Conservation (phyloP, 2,888 invertebrate species). For the Harpalus rufipes region DNA sequence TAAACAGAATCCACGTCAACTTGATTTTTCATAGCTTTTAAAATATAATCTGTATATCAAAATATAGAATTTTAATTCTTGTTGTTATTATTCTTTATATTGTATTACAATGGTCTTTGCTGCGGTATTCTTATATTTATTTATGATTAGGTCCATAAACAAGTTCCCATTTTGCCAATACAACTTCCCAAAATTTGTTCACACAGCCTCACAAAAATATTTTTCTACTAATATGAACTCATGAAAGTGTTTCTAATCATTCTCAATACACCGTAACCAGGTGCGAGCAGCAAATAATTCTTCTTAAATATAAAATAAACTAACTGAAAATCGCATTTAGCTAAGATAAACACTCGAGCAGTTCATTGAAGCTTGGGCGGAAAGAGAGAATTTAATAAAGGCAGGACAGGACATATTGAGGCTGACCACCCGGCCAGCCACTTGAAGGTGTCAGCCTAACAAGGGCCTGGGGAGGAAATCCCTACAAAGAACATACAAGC, state of each 20-base stretch:
- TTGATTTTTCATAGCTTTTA: too few relatives aligned
- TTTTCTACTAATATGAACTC: slow-evolving; percentile 4
- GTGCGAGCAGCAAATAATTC: slow-evolving; percentile 37
- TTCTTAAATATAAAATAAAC: slow-evolving; percentile 38
- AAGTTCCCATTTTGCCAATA: background rate
- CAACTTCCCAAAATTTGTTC: slow-evolving; percentile 12
- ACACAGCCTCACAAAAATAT: slow-evolving; percentile 21
- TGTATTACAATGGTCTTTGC: too few relatives aligned
- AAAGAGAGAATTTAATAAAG: slow-evolving; percentile 45
- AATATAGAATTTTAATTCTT: too few relatives aligned
- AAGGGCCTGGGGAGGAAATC: slow-evolving; percentile 29
- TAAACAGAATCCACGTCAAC: too few relatives aligned
- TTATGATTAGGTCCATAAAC: background rate
- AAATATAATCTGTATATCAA: too few relatives aligned
- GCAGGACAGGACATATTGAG: background rate
- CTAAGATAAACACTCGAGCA: slow-evolving; percentile 54
- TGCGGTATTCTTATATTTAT: background rate
- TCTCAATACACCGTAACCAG: slow-evolving; percentile 30
- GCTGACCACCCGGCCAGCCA: slow-evolving; percentile 33
- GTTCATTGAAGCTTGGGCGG: slow-evolving; percentile 36
- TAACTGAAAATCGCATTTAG: slow-evolving; percentile 41
- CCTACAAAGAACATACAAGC: background rate
- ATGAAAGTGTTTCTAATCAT: slow-evolving; percentile 14
- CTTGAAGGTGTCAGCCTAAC: slow-evolving; percentile 46
- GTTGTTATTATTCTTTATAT: too few relatives aligned